A percentile compares a stretch with the other conserved stretches of the same genome.
phyloP scores from a whole-genome alignment of 1,140 invertebrate species.

The Zaprionus davidi region DNA sequence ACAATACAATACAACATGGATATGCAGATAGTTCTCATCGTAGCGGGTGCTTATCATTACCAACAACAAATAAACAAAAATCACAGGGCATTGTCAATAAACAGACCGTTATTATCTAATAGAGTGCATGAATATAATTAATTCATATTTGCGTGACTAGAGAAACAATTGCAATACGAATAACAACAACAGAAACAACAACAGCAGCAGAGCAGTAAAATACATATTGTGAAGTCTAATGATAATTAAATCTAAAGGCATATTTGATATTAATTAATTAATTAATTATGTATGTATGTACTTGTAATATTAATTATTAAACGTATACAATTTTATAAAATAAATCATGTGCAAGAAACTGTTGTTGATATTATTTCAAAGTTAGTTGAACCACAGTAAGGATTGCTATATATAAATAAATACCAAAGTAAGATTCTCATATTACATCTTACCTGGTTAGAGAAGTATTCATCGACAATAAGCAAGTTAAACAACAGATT shows the following conservation, averaged over 20 bases:
- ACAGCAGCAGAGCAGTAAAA: slow-evolving; percentile 66
- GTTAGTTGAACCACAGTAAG: background rate
- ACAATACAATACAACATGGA: slow-evolving; percentile 28
- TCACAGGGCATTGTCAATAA: slow-evolving; percentile 62
- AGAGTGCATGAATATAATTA: slow-evolving; percentile 37
- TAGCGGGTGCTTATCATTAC: slow-evolving; percentile 48
- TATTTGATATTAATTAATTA: slow-evolving; percentile 77
- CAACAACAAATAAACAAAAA: slow-evolving; percentile 25
- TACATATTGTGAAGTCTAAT: slow-evolving; percentile 80
- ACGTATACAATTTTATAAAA: slow-evolving; percentile 83
- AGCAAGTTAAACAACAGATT: background rate
- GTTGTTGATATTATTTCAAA: slow-evolving; percentile 15
- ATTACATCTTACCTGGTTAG: background rate
- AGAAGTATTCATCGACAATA: background rate
- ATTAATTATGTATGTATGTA: slow-evolving; percentile 56
- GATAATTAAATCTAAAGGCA: slow-evolving; percentile 81
- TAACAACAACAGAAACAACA: slow-evolving; percentile 20
- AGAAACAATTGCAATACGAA: slow-evolving; percentile 48
- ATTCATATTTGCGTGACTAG: slow-evolving; percentile 39
- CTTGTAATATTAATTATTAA: slow-evolving; percentile 81
- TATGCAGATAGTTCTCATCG: slow-evolving; percentile 22
- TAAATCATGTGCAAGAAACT: slow-evolving; percentile 73
- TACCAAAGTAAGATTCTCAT: background rate
- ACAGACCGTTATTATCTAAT: slow-evolving; percentile 47
- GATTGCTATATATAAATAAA: no score